Conservation (phyloP, 2,797 vertebrate genomes). For the Enteromius argenteus region DNA sequence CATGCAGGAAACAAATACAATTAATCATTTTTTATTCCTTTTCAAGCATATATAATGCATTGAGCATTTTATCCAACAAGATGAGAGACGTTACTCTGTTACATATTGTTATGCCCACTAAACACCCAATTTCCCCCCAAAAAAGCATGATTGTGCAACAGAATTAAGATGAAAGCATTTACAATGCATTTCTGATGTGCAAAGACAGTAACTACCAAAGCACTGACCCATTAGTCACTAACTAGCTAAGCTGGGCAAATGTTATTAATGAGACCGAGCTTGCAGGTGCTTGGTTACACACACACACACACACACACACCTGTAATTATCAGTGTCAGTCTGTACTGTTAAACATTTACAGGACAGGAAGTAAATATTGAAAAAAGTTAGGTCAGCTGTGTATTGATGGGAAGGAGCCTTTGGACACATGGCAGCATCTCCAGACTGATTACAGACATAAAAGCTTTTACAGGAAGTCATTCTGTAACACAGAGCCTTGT, state of each 20-base stretch:
- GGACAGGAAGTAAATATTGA: neutral
- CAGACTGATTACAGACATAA: constrained; percentile 40
- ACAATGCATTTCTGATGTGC: neutral
- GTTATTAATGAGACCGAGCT: neutral
- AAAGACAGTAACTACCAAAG: neutral
- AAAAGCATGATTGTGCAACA: neutral
- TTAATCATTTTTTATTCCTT: neutral
- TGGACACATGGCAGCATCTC: neutral
- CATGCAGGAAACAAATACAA: neutral
- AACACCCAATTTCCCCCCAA: neutral
- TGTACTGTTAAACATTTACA: constrained; percentile 54
- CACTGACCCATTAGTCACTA: constrained; percentile 15
- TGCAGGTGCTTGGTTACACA: neutral
- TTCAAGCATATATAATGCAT: neutral
- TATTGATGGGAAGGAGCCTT: neutral
- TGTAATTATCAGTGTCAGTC: constrained; percentile 11
- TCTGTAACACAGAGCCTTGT: constrained; percentile 1
- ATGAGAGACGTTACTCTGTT: neutral
- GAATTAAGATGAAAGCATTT: neutral
- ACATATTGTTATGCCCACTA: neutral
- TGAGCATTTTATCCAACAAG: neutral
- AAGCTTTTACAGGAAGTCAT: neutral
- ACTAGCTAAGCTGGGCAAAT: constrained; percentile 20
- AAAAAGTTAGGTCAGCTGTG: constrained; percentile 19
- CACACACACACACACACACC: constrained; percentile 14